A percentile compares a stretch with the other conserved stretches of the same genome.
phyloP scores from a whole-genome alignment of 2,888 invertebrate species.

The Cerceris rybyensis region DNA sequence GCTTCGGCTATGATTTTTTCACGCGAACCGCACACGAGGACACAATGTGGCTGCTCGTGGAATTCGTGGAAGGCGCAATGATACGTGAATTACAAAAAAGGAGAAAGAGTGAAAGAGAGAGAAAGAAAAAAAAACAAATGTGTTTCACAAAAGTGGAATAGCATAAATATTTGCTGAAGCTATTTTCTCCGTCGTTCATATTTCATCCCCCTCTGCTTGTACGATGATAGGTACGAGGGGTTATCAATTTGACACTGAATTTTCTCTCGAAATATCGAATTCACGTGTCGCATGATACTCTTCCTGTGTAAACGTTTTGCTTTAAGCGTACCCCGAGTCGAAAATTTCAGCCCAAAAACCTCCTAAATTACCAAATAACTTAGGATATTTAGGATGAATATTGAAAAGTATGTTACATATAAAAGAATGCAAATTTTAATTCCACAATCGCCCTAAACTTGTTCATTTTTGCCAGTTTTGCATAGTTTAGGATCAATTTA shows the following conservation, averaged over 20 bases:
- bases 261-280: constrained; percentile 19
- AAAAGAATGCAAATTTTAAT: too few species aligned
- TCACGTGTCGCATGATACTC: constrained; percentile 1
- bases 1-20: constrained; percentile 30
- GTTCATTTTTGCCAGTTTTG: too few species aligned
- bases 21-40: constrained; percentile 5
- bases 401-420: too few species aligned
- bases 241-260: constrained; percentile 11
- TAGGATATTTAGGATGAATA: too few species aligned
- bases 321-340: too few species aligned
- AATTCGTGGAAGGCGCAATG: constrained; percentile 3
- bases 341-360: too few species aligned
- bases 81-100: constrained; percentile 7
- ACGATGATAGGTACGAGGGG: background rate
- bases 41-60: constrained; percentile 8
- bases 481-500: too few species aligned
- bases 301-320: background rate
- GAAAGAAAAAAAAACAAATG: background rate
- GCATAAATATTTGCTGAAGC: background rate
- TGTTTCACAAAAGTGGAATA: background rate
- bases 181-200: background rate
- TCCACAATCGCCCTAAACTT: too few species aligned
- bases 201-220: background rate
- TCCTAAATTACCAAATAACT: too few species aligned
- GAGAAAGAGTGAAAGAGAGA: background rate